A percentile compares a stretch with the other conserved stretches of the same genome.
Evolutionary conservation across 2,888 invertebrate genomes (phyloP).

Genomic region (Zaprionus lineosus): DNA sequence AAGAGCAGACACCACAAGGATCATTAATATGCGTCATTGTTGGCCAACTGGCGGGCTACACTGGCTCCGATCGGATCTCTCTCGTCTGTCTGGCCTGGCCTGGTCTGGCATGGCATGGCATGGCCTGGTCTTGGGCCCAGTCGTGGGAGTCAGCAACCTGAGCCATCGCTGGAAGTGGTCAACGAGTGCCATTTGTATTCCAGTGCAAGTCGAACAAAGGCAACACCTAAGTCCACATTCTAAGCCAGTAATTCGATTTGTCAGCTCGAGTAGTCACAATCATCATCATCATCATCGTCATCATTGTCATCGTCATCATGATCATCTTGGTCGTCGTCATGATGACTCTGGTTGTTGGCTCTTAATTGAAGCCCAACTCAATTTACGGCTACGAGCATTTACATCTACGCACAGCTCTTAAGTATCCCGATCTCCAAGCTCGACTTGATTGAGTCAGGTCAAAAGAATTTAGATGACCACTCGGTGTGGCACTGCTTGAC

Average conservation of each 20-base stretch:
- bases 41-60: constrained; percentile 4
- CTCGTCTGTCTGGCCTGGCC: neutral
- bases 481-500: no score
- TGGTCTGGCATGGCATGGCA: neutral
- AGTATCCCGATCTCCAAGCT: constrained; percentile 54
- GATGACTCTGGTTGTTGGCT: constrained; percentile 14
- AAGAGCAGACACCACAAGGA: constrained; percentile 36
- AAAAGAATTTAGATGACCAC: constrained; percentile 58
- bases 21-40: constrained; percentile 65
- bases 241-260: constrained; percentile 23
- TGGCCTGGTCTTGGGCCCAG: neutral
- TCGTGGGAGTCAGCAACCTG: constrained; percentile 43
- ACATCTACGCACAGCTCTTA: constrained; percentile 32
- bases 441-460: constrained; percentile 76
- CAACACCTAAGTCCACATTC: constrained; percentile 15
- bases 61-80: neutral
- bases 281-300: constrained; percentile 8
- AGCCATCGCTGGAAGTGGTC: no score
- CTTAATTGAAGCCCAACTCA: constrained; percentile 58
- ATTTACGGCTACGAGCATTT: constrained; percentile 53
- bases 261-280: constrained; percentile 32
- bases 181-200: constrained; percentile 17
- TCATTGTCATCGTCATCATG: constrained; percentile 6
- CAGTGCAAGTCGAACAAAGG: constrained; percentile 5
- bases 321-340: constrained; percentile 4